Evolutionary conservation across 2,113 vertebrate genomes (phyloP).

Genomic region (Mionectes macconnelli): DNA sequence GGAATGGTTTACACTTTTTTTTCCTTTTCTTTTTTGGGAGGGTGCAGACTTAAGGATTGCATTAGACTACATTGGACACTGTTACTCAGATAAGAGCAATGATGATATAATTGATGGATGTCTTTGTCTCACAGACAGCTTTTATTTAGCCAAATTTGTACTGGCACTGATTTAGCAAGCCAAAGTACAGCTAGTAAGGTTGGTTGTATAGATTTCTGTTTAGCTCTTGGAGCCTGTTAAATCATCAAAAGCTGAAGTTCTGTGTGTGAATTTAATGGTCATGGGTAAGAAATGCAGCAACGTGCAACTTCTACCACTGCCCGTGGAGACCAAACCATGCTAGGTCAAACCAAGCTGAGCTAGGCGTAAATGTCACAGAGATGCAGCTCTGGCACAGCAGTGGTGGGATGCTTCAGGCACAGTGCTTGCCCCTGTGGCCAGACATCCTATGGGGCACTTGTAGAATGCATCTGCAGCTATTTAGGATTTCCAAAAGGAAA

Average conservation of each 20-base stretch:
- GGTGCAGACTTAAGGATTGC: background rate
- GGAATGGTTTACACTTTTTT: background rate
- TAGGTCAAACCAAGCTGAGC: background rate
- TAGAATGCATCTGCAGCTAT: background rate
- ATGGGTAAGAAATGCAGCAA: background rate
- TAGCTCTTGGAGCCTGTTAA: background rate
- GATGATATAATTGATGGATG: background rate
- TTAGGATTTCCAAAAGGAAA: background rate
- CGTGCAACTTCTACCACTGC: fast-evolving
- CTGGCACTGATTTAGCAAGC: background rate
- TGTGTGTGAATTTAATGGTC: background rate
- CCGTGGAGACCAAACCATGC: background rate
- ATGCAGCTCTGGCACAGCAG: background rate
- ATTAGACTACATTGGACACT: background rate
- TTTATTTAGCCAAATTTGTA: background rate
- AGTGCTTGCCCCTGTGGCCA: fast-evolving
- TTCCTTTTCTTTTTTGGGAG: background rate
- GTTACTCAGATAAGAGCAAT: background rate
- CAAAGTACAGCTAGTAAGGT: background rate
- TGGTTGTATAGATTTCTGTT: background rate
- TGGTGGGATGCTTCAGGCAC: background rate
- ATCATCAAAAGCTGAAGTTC: background rate
- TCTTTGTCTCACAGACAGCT: background rate
- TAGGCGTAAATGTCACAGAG: background rate
- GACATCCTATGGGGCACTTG: fast-evolving